phyloP scores from a whole-genome alignment of 2,113 vertebrate genomes.

The Sceloporus undulatus region DNA sequence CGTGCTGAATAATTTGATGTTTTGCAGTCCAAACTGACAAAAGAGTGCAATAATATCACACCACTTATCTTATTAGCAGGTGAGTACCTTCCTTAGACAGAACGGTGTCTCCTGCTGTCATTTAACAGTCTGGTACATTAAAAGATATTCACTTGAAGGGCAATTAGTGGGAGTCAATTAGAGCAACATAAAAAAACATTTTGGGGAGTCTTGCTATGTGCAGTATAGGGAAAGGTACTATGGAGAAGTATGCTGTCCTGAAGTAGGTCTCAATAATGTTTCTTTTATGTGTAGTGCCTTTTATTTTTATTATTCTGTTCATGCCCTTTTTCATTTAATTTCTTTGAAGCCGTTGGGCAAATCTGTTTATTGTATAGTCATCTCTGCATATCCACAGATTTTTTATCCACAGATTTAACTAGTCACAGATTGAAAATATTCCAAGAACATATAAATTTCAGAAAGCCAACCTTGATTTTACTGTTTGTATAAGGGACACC shows the following conservation, averaged over 20 bases:
- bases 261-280: neutral
- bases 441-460: no score
- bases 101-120: neutral
- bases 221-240: slow-evolving; percentile 1
- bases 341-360: slow-evolving; percentile 13
- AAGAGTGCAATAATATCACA: neutral
- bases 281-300: fast-evolving
- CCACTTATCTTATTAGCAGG: neutral
- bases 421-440: no score
- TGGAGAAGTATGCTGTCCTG: neutral
- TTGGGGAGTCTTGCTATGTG: neutral
- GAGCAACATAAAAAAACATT: slow-evolving; percentile 47
- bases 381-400: no score
- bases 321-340: neutral
- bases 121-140: neutral
- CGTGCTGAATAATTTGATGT: slow-evolving; percentile 13
- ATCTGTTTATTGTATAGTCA: neutral
- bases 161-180: slow-evolving; percentile 66
- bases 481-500: no score
- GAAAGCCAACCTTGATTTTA: no score
- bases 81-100: neutral
- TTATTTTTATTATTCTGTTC: neutral
- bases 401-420: no score
- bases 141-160: slow-evolving; percentile 52
- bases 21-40: neutral